These are phyloP conservation scores for Sebastolobus altivelis DNA, from an alignment of 2,797 vertebrate genomes.

Conservation along the genomic window DNA sequence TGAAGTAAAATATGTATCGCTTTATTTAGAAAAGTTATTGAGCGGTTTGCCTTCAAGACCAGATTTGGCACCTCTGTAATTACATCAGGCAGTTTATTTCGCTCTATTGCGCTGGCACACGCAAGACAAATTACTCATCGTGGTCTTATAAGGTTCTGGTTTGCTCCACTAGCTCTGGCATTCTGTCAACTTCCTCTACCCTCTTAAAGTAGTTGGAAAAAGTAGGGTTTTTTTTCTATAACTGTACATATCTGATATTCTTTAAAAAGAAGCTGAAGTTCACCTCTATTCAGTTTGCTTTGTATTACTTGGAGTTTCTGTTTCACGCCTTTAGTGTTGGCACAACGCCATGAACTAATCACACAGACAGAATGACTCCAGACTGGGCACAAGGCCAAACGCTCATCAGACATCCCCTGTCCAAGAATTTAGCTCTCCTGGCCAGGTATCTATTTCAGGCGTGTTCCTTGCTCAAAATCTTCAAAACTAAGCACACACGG, in stretches of 20 bases:
- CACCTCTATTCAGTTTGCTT: neutral
- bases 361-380: conserved; percentile 11
- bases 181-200: neutral
- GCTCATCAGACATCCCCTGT: neutral
- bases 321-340: neutral
- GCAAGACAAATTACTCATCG: neutral
- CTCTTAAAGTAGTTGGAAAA: neutral
- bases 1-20: neutral
- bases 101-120: neutral
- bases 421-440: neutral
- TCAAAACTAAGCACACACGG: neutral
- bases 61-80: conserved; percentile 10
- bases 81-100: neutral
- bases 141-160: neutral
- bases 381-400: neutral
- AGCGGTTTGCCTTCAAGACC: neutral
- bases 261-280: neutral
- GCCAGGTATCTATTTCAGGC: neutral
- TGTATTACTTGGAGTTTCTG: neutral
- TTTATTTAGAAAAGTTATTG: neutral
- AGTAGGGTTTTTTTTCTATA: neutral
- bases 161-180: neutral
- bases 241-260: neutral
- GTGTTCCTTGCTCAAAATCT: conserved; percentile 6
- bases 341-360: conserved; percentile 6